Percentiles rank a stretch among this genome's conserved stretches.
These are phyloP conservation scores for Sericinus montela DNA, from an alignment of 2,888 invertebrate species.

Conservation along the genomic window DNA sequence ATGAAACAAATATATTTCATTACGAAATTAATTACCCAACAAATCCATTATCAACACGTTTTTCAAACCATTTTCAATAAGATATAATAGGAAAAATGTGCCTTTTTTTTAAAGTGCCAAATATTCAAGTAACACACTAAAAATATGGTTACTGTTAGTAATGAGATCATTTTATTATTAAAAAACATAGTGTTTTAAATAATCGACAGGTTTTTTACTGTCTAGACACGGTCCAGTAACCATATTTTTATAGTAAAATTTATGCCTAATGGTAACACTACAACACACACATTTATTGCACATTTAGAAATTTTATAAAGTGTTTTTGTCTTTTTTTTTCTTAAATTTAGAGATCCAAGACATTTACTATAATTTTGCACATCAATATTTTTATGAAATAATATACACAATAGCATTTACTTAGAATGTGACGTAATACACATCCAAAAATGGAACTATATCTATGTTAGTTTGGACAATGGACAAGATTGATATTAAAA, in stretches of 20 bases:
- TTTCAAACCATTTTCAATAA: slow-evolving; percentile 71
- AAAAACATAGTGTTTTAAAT: slow-evolving; percentile 29
- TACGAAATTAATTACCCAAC: slow-evolving; percentile 80
- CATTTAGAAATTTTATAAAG: slow-evolving; percentile 79
- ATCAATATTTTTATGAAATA: slow-evolving; percentile 72
- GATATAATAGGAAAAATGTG: slow-evolving; percentile 74
- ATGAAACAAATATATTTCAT: slow-evolving; percentile 81
- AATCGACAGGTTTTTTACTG: slow-evolving; percentile 25
- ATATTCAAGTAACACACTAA: slow-evolving; percentile 68
- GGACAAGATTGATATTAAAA: slow-evolving; percentile 70
- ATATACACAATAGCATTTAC: slow-evolving; percentile 77
- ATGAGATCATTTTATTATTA: slow-evolving; percentile 62
- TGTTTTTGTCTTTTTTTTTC: slow-evolving; percentile 77
- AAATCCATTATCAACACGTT: slow-evolving; percentile 80
- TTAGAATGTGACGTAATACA: slow-evolving; percentile 74
- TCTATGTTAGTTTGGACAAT: slow-evolving; percentile 75
- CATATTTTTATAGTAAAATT: slow-evolving; percentile 56
- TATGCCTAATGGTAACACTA: slow-evolving; percentile 79
- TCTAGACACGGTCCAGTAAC: slow-evolving; percentile 29
- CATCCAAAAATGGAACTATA: slow-evolving; percentile 77
- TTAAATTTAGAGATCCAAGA: slow-evolving; percentile 79
- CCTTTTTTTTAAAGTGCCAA: slow-evolving; percentile 76
- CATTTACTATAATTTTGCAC: slow-evolving; percentile 79
- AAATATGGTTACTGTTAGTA: slow-evolving; percentile 55
- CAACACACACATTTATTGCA: slow-evolving; percentile 81